These are phyloP conservation scores for Notothenia coriiceps DNA, from an alignment of 2,113 vertebrate genomes.

Conservation along the genomic window DNA sequence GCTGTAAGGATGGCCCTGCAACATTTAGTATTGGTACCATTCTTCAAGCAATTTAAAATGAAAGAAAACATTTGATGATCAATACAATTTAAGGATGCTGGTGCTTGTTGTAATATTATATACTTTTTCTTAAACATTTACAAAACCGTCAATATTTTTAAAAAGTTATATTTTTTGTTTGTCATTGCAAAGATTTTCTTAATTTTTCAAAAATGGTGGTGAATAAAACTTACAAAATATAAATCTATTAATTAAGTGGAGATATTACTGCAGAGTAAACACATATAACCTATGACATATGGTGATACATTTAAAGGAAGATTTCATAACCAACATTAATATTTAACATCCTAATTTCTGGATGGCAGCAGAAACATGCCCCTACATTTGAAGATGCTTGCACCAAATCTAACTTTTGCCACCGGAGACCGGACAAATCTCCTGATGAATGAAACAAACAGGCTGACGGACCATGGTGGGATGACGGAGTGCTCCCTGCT, in stretches of 20 bases:
- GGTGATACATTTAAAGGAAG: background rate
- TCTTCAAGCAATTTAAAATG: background rate
- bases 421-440: slow-evolving; percentile 46
- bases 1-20: background rate
- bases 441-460: slow-evolving; percentile 70
- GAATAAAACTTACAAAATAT: background rate
- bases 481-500: slow-evolving; percentile 77
- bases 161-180: no score
- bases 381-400: background rate
- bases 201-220: background rate
- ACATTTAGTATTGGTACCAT: no score
- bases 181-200: no score
- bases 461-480: slow-evolving; percentile 66
- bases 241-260: background rate
- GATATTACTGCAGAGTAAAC: background rate
- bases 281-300: background rate
- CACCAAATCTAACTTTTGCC: slow-evolving; percentile 6
- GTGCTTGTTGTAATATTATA: background rate
- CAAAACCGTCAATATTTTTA: no score
- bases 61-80: background rate
- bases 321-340: background rate
- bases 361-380: slow-evolving; percentile 29
- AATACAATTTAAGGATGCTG: background rate
- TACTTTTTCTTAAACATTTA: no score
- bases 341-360: slow-evolving; percentile 7